Conservation (phyloP, 2,888 invertebrate species). For the Sphaerolaimus hirsutus region DNA sequence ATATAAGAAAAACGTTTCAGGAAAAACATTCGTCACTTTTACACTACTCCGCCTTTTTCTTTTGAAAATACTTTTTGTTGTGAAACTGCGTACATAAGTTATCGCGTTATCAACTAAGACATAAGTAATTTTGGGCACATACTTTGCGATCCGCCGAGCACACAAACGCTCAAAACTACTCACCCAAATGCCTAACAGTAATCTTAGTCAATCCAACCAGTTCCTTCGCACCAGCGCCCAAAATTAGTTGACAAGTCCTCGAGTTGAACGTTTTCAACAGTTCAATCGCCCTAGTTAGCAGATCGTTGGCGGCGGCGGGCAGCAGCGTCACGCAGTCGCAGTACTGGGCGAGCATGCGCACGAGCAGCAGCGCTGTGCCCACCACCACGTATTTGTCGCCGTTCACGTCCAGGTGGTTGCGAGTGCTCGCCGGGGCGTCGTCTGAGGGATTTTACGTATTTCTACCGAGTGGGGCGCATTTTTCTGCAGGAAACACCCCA, state of each 20-base stretch:
- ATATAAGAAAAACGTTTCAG: too few relatives aligned
- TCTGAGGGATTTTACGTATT: background rate
- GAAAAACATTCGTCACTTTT: too few relatives aligned
- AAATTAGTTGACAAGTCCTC: slow-evolving; percentile 55
- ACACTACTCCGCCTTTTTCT: too few relatives aligned
- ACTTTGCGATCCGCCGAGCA: background rate
- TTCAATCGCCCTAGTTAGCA: slow-evolving; percentile 7
- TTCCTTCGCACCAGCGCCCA: slow-evolving; percentile 84
- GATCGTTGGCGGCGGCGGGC: slow-evolving; percentile 43
- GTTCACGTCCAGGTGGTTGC: slow-evolving; percentile 23
- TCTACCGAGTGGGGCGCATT: too few relatives aligned
- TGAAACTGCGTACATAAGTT: too few relatives aligned
- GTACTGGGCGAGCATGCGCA: slow-evolving; percentile 74
- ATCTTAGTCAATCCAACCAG: slow-evolving; percentile 63
- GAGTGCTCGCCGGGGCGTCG: background rate
- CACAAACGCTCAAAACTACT: slow-evolving; percentile 1
- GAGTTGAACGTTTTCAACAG: slow-evolving; percentile 16
- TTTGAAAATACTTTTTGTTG: background rate
- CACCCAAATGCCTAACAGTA: slow-evolving; percentile 66
- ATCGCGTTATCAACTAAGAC: too few relatives aligned
- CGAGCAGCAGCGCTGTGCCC: slow-evolving; percentile 52
- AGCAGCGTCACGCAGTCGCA: slow-evolving; percentile 52
- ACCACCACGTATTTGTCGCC: slow-evolving; percentile 30
- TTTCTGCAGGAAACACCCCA: too few relatives aligned
- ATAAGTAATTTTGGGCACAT: too few relatives aligned